Conservation (phyloP, 2,797 vertebrate genomes). For the Melanotaenia parkinsoni region DNA sequence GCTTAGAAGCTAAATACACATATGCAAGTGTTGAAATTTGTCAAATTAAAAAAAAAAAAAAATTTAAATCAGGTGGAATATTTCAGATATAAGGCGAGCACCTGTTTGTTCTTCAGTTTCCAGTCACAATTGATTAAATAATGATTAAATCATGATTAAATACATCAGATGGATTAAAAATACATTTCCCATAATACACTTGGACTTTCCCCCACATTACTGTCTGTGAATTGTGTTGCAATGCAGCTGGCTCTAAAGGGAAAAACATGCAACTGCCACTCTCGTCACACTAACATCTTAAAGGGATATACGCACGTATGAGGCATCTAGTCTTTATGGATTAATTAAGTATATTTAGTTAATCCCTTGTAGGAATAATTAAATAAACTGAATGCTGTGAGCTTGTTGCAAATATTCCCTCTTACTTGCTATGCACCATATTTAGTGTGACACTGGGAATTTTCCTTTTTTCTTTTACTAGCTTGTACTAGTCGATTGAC, state of each 20-base stretch:
- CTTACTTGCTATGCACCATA: constrained; percentile 7
- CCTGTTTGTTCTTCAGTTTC: neutral
- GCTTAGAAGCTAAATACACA: neutral
- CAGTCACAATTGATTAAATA: too few species aligned
- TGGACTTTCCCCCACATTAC: neutral
- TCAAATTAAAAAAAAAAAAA: neutral
- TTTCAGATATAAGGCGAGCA: neutral
- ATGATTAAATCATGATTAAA: too few species aligned
- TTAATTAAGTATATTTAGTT: constrained; percentile 1
- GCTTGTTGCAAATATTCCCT: constrained; percentile 10
- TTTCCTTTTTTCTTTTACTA: constrained; percentile 12
- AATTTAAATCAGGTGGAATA: neutral
- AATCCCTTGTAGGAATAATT: neutral
- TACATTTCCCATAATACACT: neutral
- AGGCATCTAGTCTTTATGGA: neutral
- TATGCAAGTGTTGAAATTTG: neutral
- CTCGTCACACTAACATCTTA: neutral
- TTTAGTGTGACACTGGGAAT: constrained; percentile 27
- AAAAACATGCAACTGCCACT: neutral
- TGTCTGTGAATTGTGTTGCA: neutral
- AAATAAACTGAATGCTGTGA: constrained; percentile 2
- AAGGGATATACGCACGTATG: neutral
- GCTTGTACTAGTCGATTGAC: constrained; percentile 50
- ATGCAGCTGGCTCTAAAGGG: neutral
- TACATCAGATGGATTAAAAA: neutral